These are phyloP conservation scores for Mantis religiosa DNA, from an alignment of 2,888 invertebrate species.

Conservation along the genomic window DNA sequence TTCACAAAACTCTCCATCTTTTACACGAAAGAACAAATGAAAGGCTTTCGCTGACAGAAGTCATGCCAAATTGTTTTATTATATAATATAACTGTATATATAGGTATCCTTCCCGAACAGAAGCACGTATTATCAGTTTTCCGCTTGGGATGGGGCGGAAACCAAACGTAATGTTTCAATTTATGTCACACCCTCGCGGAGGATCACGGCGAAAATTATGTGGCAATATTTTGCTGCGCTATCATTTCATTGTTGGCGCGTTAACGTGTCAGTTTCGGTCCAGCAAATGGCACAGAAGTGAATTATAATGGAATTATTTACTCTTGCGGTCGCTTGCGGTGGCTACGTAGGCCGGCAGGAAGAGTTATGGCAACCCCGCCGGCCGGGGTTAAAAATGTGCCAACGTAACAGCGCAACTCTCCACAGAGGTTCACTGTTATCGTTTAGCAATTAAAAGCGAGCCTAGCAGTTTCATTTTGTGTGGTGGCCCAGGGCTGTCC, in stretches of 20 bases:
- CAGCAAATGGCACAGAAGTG: constrained; percentile 14
- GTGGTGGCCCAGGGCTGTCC: neutral
- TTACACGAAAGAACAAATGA: neutral
- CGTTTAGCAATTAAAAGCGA: constrained; percentile 1
- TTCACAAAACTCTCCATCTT: neutral
- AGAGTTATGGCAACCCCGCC: neutral
- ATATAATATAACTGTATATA: neutral
- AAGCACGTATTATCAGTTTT: constrained; percentile 15
- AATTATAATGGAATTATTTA: constrained; percentile 17
- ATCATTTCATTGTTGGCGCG: constrained; percentile 15
- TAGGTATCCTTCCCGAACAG: neutral
- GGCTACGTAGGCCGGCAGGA: neutral
- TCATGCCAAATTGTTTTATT: constrained; percentile 15
- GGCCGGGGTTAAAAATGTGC: constrained; percentile 14
- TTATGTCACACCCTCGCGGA: constrained; percentile 15
- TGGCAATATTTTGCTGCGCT: constrained; percentile 23
- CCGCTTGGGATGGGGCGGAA: constrained; percentile 10
- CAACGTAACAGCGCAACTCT: neutral
- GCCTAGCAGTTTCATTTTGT: neutral
- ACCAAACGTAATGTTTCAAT: constrained; percentile 22
- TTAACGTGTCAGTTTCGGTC: constrained; percentile 14
- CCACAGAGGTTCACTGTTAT: constrained; percentile 4
- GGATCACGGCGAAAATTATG: constrained; percentile 18
- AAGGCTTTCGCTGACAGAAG: neutral
- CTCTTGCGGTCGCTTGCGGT: neutral